These are phyloP conservation scores for Chrysomela aeneicollis DNA, from an alignment of 2,888 invertebrate genomes.

Conservation along the genomic window DNA sequence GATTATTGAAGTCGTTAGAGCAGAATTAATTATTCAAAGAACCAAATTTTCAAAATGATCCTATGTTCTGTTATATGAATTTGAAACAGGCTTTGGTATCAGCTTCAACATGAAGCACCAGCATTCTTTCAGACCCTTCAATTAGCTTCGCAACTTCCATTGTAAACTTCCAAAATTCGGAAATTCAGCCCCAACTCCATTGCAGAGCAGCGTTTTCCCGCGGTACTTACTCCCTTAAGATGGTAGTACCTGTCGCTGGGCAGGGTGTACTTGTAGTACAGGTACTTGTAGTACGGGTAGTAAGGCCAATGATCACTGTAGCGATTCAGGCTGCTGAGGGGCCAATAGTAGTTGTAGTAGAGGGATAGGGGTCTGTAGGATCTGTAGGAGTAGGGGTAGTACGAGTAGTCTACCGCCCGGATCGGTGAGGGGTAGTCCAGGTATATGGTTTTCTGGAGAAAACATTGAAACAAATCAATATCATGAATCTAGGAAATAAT, in stretches of 20 bases:
- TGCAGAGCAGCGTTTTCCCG: too few relatives aligned
- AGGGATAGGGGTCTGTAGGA: conserved; percentile 47
- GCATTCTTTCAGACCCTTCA: too few relatives aligned
- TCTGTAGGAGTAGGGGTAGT: conserved; percentile 47
- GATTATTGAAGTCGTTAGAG: too few relatives aligned
- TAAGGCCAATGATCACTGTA: conserved; percentile 46
- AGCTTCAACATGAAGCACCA: too few relatives aligned
- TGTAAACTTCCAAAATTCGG: too few relatives aligned
- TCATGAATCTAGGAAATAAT: background rate
- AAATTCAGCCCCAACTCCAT: too few relatives aligned
- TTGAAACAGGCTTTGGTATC: too few relatives aligned
- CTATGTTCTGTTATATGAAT: too few relatives aligned
- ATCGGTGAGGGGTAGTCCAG: conserved; percentile 43
- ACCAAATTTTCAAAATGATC: too few relatives aligned
- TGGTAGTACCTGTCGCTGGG: conserved; percentile 49
- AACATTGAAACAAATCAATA: conserved; percentile 1
- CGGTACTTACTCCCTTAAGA: conserved; percentile 47
- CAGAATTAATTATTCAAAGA: too few relatives aligned
- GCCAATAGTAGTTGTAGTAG: conserved; percentile 50
- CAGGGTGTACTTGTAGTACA: conserved; percentile 48
- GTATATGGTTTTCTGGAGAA: conserved; percentile 48
- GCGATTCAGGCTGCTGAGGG: conserved; percentile 46
- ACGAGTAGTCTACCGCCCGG: conserved; percentile 40
- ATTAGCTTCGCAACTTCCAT: too few relatives aligned
- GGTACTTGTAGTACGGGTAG: conserved; percentile 47